These are phyloP conservation scores for Poeciliopsis paucimaculata DNA, from an alignment of 2,797 vertebrate genomes.

Conservation along the genomic window DNA sequence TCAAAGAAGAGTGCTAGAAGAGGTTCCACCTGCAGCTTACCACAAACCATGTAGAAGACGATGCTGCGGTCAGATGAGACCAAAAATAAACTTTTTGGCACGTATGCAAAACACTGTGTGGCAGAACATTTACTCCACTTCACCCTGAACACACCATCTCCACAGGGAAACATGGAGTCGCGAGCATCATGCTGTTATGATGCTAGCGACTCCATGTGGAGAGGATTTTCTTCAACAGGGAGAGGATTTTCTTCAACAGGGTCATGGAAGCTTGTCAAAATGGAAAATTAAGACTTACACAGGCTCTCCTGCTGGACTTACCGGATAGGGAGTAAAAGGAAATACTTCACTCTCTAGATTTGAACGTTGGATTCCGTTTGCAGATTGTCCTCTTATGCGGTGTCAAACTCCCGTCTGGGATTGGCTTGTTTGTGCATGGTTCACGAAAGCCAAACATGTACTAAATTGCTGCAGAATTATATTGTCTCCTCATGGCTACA, in stretches of 20 bases:
- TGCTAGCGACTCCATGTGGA: too few relatives aligned
- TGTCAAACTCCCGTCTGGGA: not conserved
- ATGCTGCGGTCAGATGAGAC: not conserved
- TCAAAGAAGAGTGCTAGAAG: not conserved
- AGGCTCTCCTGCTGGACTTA: not conserved
- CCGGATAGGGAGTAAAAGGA: not conserved
- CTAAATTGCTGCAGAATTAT: conserved; percentile 27
- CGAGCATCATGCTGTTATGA: not conserved
- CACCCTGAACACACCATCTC: not conserved
- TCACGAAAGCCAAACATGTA: conserved; percentile 30
- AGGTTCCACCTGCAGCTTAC: not conserved
- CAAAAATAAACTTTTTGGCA: not conserved
- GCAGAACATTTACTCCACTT: not conserved
- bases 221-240: too few relatives aligned
- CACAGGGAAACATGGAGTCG: not conserved
- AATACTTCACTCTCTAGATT: not conserved
- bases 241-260: not conserved
- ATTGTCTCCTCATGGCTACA: conserved; percentile 42
- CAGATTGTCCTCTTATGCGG: not conserved
- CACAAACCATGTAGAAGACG: not conserved
- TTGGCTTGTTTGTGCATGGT: conserved; percentile 11
- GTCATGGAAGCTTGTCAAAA: not conserved
- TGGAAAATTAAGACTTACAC: not conserved
- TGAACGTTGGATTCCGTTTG: not conserved
- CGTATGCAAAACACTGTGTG: not conserved